Evolutionary conservation across 1,140 invertebrate genomes (phyloP).

Genomic region (Bombus consobrinus): DNA sequence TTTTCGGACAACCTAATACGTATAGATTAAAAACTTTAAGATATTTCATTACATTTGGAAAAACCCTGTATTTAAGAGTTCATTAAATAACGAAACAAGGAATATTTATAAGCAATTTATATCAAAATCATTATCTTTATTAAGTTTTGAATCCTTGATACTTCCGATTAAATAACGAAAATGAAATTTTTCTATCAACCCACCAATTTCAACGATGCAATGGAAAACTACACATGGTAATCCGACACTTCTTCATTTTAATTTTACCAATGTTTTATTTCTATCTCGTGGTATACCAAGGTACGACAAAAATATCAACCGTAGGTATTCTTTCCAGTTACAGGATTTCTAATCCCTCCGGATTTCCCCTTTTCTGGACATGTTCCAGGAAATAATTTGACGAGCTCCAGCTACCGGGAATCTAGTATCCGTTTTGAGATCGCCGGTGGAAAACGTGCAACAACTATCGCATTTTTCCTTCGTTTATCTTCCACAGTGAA

Average conservation of each 20-base stretch:
- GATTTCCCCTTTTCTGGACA: background rate
- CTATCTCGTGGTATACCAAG: background rate
- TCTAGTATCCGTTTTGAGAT: background rate
- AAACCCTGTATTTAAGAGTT: no score
- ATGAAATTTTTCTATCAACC: no score
- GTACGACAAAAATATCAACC: background rate
- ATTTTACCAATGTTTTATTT: background rate
- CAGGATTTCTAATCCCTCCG: background rate
- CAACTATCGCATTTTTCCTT: slow-evolving; percentile 8
- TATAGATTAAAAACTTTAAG: no score
- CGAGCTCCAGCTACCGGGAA: background rate
- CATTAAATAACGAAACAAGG: no score
- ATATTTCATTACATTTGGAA: no score
- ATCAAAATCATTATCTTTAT: no score
- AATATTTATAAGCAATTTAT: no score
- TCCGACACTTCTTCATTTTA: background rate
- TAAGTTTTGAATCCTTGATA: no score
- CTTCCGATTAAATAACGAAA: no score
- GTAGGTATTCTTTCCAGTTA: slow-evolving; percentile 4
- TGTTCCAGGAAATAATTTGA: slow-evolving; percentile 28
- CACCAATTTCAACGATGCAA: no score
- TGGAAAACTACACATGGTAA: no score
- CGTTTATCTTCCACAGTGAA: slow-evolving; percentile 5
- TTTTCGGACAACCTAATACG: no score
- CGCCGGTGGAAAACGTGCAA: slow-evolving; percentile 12